These are phyloP conservation scores for Amphiprion clarkii DNA, from an alignment of 2,797 vertebrate genomes.

Conservation along the genomic window DNA sequence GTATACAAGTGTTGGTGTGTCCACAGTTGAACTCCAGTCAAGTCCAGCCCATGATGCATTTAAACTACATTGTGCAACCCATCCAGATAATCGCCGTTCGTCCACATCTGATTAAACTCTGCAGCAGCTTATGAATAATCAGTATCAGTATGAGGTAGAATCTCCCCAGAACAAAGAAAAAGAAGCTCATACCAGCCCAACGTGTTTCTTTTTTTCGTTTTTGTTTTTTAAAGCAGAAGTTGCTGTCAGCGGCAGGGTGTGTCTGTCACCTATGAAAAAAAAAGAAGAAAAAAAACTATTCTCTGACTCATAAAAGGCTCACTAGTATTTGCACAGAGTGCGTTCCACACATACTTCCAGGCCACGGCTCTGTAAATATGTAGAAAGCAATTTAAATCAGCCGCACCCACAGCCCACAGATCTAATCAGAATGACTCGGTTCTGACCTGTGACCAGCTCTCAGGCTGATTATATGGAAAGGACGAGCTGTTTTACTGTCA, in stretches of 20 bases:
- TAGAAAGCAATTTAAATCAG: conserved; percentile 24
- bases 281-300: background rate
- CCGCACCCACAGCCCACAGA: conserved; percentile 38
- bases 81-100: no score
- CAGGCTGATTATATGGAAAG: background rate
- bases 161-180: background rate
- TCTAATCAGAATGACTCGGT: background rate
- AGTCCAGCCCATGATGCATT: no score
- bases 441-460: conserved; percentile 27
- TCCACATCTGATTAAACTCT: no score
- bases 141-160: no score
- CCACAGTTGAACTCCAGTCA: no score
- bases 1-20: no score
- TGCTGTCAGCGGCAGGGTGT: conserved; percentile 41
- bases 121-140: no score
- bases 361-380: conserved; percentile 35
- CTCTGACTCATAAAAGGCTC: background rate
- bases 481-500: background rate
- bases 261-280: conserved; percentile 12
- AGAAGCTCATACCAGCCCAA: background rate
- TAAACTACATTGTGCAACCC: no score
- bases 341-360: conserved; percentile 56
- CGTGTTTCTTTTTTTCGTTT: background rate
- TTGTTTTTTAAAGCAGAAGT: background rate
- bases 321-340: conserved; percentile 24